Evolutionary conservation across 2,797 vertebrate species (phyloP).

Genomic region (Chloroceryle inda): DNA sequence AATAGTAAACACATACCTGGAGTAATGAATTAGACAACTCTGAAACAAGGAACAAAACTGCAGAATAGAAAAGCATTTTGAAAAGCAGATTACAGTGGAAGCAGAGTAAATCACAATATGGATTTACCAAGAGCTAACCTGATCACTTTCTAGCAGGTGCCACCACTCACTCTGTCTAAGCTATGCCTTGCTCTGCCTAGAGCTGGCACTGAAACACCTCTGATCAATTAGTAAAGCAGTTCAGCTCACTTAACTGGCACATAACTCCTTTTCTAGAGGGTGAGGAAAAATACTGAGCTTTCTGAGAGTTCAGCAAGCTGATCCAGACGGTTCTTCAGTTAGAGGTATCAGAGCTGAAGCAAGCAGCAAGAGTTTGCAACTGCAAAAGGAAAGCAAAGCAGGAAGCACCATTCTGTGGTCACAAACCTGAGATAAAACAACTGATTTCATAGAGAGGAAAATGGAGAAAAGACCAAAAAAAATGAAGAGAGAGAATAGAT

Average conservation of each 20-base stretch:
- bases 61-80: background rate
- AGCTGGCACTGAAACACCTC: background rate
- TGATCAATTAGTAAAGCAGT: background rate
- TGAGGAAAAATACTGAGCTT: background rate
- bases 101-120: background rate
- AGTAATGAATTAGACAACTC: background rate
- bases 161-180: background rate
- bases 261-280: background rate
- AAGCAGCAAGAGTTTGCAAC: background rate
- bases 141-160: background rate
- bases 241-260: background rate
- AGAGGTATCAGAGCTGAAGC: background rate
- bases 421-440: background rate
- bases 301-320: background rate
- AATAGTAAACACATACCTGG: background rate
- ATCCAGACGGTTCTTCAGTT: background rate
- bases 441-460: accelerated
- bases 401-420: background rate
- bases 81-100: background rate
- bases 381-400: background rate
- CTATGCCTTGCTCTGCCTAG: background rate
- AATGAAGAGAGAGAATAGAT: background rate
- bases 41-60: background rate
- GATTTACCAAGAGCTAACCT: background rate
- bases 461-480: no score